Evolutionary conservation across 2,888 invertebrate species (phyloP), one percentile per base, ranked within the genome.

Genomic region (Neoascia interrupta): DNA sequence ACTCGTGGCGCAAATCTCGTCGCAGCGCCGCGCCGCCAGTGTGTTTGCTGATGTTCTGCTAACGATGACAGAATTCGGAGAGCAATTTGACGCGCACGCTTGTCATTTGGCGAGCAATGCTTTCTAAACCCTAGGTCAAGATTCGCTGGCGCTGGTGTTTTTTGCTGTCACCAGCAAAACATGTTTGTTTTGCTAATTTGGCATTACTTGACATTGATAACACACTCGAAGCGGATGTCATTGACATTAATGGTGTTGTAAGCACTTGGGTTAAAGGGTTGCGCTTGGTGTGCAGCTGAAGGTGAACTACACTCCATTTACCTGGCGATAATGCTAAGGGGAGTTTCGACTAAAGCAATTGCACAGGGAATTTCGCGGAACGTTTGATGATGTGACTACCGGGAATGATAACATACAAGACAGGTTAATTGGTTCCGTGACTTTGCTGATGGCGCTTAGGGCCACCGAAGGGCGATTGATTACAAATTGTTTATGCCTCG

Each of bases 171-270:
- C 5, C 28, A 39, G 53, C 56, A 73, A 73, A 61, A 79, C 79
- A 73, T 73, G 79, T 56, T 72, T 60, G 47, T 23, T 70, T 36
- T 61, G 56, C 56, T 37, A 49, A 73, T 73, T 79, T 60, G 43
- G 79, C 18, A 47, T 39, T 73, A 68, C 73, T 72, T 79, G 79
- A 79, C 72, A 79, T 73, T 73, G 73, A 73, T 73, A 73, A 56
- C 66, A 61, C 72, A 47, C 23, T 41, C 31, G 51, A 53, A 56
- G 54, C 23, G 66, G 54, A 66, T 79, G 79, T 41, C 79, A 79
- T 73, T 79, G 79, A 73, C 73, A 73, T 79, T 73, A n/a, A n/a
- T 66, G 73, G 36, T 61, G 66, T 43, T 36, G 73, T 79, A 73
- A 79, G 79, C 79, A 73, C 31, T 70, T 51, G 36, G 70, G 36